Conservation (phyloP, 2,888 invertebrate genomes). For the Globia sparganii region DNA sequence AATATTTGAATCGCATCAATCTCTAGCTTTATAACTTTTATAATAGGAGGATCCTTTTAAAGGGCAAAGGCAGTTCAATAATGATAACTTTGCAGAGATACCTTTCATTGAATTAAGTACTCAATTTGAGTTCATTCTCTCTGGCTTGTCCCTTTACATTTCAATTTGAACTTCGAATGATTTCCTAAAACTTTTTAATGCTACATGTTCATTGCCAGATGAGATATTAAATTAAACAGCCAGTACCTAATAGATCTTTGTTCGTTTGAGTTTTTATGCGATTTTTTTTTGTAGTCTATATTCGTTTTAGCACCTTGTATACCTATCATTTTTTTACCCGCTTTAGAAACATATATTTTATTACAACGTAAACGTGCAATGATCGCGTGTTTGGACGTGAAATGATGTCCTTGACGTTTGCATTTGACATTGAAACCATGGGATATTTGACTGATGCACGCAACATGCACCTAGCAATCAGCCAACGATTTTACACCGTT, state of each 20-base stretch:
- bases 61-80: constrained; percentile 39
- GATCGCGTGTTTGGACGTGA: constrained; percentile 72
- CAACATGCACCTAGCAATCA: constrained; percentile 60
- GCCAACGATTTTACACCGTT: constrained; percentile 24
- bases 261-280: neutral
- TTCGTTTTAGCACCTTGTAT: neutral
- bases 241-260: neutral
- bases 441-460: constrained; percentile 68
- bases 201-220: neutral
- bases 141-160: constrained; percentile 25
- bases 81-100: constrained; percentile 42
- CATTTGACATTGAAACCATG: constrained; percentile 68
- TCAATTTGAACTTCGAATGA: constrained; percentile 49
- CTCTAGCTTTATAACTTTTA: neutral
- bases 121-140: constrained; percentile 42
- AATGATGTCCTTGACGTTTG: constrained; percentile 64
- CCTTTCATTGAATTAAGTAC: constrained; percentile 10
- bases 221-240: neutral
- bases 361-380: constrained; percentile 68
- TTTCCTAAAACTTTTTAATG: constrained; percentile 29
- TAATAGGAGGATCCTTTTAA: neutral
- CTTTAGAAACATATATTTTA: constrained; percentile 37
- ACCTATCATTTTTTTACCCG: constrained; percentile 7
- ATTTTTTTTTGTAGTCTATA: neutral
- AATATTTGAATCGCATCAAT: constrained; percentile 2